Evolutionary conservation across 2,113 vertebrate species (phyloP), one percentile per base, ranked within the genome.

Genomic region (Equus przewalskii): DNA sequence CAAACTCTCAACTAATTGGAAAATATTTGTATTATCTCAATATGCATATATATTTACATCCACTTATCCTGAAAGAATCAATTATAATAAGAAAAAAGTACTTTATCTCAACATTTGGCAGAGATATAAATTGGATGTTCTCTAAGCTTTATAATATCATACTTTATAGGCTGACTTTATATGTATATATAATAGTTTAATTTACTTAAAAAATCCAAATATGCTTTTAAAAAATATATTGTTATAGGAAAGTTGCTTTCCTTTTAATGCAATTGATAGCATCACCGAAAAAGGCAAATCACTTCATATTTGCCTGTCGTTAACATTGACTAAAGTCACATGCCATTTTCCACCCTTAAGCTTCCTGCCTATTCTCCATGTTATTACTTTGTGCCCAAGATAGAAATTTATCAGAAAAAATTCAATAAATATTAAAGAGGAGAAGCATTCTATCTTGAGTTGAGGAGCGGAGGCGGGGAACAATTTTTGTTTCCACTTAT

Each of bases 181-280:
- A 26, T n/a, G 36, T 41, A 94, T 1, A 70, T 11, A 33, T 9
- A 78, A 72, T 70, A 75, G 65, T 90, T 96, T 81, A 64, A 44
- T 60, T 87, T 60, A 75, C 65, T 46, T 93, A 4, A 78, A 87
- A 97, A 87, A 80, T 49, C 12, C 41, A 93, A 83, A 26, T 51
- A 22, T 65, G n/a, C 78, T 33, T 85, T 91, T 58, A 75, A 92
- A 96, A 86, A n/a, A 58, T n/a, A 24, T 28, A 14, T 76, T 96
- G 78, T 83, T 58, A 78, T 41, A 80, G 89, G 92, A 96, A 98
- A 96, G 93, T 97, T 89, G 95, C 97, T 98, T 96, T 96, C 80
- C 33, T 81, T 97, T 97, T 98, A 91, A 95, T 90, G 94, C 79
- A 97, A 85, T 97, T 96, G 92, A 94, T 72, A 95, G 72, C 19